Base-by-base conservation (phyloP, 2,888 invertebrate species). In the Lymantria dispar region DNA sequence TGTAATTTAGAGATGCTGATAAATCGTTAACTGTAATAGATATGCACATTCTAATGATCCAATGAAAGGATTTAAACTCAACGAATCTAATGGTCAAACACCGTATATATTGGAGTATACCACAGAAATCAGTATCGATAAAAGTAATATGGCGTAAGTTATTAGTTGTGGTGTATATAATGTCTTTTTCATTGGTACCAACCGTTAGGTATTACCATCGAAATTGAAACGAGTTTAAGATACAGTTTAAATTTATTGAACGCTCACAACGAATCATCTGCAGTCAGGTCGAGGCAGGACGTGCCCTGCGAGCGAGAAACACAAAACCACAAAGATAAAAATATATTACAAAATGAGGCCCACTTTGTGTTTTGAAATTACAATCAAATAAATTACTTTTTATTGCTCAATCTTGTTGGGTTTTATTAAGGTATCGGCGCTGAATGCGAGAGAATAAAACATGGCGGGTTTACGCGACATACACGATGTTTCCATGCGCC, bases 341-440 rank as follows among this genome's bases (percentile, higher is more conserved):
- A 89, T 88, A 90, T 83, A 88, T 88, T 89, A 89, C 88, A 87
- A 89, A 90, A 87, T 87, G 85, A 89, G 89, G 76, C 76, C 86
- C 87, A 88, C 86, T 90, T 89, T 89, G 88, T 91, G 88, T 89
- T 90, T 89, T 89, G 87, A 88, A 90, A 91, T 90, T 89, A 91
- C 91, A 90, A 88, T 90, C 89, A 87, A 87, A 91, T 91, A 91
- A 91, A 91, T 91, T 91, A 90, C 88, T 78, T 90, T 91, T 91
- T 91, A 91, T 91, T 91, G 87, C 90, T 91, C 90, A 91, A 91
- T 91, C 89, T 89, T 79, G 90, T 90, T 90, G 87, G 87, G 78
- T 90, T 90, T 90, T 91, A 90, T 90, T 88, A 89, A 88, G 90
- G 91, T 90, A 88, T 86, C 88, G 88, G 85, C 83, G 79, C 84